Base-by-base conservation (phyloP, 2,888 invertebrate genomes). In the Cenopis cana region DNA sequence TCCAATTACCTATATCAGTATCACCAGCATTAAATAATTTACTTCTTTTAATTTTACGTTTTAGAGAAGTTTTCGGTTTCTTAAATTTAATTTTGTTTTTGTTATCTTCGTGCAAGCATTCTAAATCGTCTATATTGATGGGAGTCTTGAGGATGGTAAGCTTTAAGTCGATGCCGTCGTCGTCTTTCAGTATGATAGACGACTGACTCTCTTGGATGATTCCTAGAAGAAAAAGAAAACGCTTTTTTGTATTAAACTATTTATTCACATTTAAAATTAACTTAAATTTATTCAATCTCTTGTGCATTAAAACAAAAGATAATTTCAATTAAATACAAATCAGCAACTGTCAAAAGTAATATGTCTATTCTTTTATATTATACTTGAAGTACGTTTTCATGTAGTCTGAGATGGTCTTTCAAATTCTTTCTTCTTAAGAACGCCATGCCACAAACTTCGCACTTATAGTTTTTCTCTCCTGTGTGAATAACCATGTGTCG, bases 401-500 rank as follows among this genome's bases (percentile, higher is more conserved):
- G 93, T 59, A 91, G 76, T 10, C 91, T 80, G 68, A 93, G 81
- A 81, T 93, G 93, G 60, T 92, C 91, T 72, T 89, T 90, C 72
- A 93, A 82, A 76, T 93, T 93, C 75, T 93, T 93, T 50, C 93
- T 82, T 18, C 93, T 85, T 75, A 92, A 79, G 60, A 93, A 93
- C 0, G 92, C 92, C 87, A 94, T 92, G 0, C 93, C 89, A 67
- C 95, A 95, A 2, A 93, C 85, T 61, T 93, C 90, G 67, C 95
- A 95, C 73, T 94, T 93, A 69, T 94, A 93, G 66, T 94, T 94
- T 78, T 94, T 94, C 59, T 93, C 93, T 0, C 93, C 94, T 0
- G 94, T 94, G 74, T 95, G 95, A 52, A 94, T 94, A 5, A 94
- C 91, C 93, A 94, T 93, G 72, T 95, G 95, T 0, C 94, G 83